These are phyloP conservation scores for Drosophila quasianomalipes DNA, from an alignment of 2,888 invertebrate species.

Conservation along the genomic window DNA sequence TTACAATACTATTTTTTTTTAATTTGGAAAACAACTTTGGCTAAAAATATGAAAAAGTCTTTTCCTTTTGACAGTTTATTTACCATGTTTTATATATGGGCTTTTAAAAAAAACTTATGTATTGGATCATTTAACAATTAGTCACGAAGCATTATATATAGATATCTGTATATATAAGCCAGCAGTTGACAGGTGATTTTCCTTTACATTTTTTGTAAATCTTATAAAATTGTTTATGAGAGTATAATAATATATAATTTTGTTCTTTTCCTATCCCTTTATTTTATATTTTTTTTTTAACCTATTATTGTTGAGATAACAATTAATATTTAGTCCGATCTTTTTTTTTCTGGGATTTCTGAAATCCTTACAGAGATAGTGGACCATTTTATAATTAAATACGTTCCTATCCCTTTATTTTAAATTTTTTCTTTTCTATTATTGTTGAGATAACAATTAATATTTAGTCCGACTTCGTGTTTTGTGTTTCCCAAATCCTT, in stretches of 20 bases:
- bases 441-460: too few species aligned
- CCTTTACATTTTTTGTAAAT: neutral
- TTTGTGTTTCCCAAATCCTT: neutral
- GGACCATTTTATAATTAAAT: too few species aligned
- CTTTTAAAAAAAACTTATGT: constrained; percentile 28
- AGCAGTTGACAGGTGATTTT: neutral
- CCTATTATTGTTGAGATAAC: too few species aligned
- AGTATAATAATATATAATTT: neutral
- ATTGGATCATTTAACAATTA: constrained; percentile 17
- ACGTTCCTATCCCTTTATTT: neutral
- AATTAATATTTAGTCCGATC: neutral
- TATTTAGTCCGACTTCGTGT: too few species aligned
- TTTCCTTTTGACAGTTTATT: constrained; percentile 44
- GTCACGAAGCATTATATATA: neutral
- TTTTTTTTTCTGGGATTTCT: neutral
- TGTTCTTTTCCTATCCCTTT: neutral
- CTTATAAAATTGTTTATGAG: neutral
- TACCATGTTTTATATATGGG: constrained; percentile 15
- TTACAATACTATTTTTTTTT: constrained; percentile 34
- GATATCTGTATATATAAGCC: neutral
- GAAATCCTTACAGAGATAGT: too few species aligned
- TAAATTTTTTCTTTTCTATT: too few species aligned
- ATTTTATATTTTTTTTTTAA: neutral
- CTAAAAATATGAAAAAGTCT: constrained; percentile 18
- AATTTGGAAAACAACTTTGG: constrained; percentile 10